A percentile compares a stretch with the other conserved stretches of the same genome.
Conservation (phyloP, 2,113 vertebrate genomes). For the Coracopsis vasa region DNA sequence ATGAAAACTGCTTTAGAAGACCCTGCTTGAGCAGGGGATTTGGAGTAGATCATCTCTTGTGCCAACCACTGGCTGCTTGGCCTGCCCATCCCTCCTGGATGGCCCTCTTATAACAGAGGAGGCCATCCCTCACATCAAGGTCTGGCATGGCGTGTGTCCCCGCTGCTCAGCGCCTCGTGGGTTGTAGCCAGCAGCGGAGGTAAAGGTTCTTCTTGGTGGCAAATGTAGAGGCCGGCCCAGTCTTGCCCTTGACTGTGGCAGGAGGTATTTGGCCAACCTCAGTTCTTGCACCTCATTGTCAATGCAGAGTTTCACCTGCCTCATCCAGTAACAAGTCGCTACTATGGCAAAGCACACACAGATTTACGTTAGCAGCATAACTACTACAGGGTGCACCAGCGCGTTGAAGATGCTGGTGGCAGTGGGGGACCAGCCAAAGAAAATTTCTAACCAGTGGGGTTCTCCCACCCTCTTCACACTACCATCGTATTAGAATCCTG, state of each 20-base stretch:
- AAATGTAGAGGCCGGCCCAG: conserved; percentile 66
- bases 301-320: no score
- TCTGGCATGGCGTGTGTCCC: conserved; percentile 56
- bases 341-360: no score
- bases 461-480: no score
- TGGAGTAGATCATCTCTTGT: background rate
- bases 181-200: conserved; percentile 66
- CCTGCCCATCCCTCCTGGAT: background rate
- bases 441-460: no score
- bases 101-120: conserved; percentile 10
- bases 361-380: no score
- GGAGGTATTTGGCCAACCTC: conserved; percentile 14
- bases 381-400: no score
- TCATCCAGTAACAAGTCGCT: no score
- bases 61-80: background rate
- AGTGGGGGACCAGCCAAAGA: no score
- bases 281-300: background rate
- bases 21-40: no score
- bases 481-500: no score
- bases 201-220: conserved; percentile 58
- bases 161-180: conserved; percentile 64
- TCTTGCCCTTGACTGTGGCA: conserved; percentile 64
- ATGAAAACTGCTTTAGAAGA: no score
- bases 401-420: no score
- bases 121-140: conserved; percentile 39